Evolutionary conservation across 2,113 vertebrate species (phyloP).

Genomic region (Equus przewalskii): DNA sequence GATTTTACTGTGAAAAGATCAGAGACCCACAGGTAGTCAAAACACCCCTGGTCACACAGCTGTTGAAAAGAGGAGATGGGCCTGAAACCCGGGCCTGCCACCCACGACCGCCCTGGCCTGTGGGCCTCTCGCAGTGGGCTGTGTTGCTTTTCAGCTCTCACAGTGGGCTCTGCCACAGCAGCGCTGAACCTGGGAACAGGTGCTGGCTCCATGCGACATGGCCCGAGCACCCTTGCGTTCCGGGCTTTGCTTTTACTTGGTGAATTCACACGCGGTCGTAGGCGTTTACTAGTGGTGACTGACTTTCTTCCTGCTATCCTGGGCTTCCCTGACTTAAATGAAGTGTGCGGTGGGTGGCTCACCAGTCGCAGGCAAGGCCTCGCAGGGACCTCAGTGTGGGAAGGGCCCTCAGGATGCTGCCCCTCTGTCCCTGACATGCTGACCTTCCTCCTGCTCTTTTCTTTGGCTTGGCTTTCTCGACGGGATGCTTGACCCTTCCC

Average conservation of each 20-base stretch:
- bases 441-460: too few relatives aligned
- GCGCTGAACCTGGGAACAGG: background rate
- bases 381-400: rapidly evolving
- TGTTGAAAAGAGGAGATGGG: background rate
- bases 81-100: rapidly evolving
- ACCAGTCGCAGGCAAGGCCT: rapidly evolving
- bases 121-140: rapidly evolving
- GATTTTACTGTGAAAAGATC: background rate
- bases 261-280: background rate
- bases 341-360: rapidly evolving
- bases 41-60: rapidly evolving
- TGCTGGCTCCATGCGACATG: background rate
- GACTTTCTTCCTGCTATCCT: background rate
- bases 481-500: background rate
- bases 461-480: background rate
- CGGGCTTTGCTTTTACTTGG: background rate
- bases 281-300: background rate
- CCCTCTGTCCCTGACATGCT: background rate
- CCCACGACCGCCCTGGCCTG: too few relatives aligned
- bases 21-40: background rate
- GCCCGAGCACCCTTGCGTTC: background rate
- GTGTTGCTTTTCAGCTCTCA: background rate
- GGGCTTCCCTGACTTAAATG: background rate
- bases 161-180: rapidly evolving
- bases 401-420: too few relatives aligned